Evolutionary conservation across 2,113 vertebrate species (phyloP), one percentile per base, ranked within the genome.

Genomic region (Leptobrachium ailaonicum): DNA sequence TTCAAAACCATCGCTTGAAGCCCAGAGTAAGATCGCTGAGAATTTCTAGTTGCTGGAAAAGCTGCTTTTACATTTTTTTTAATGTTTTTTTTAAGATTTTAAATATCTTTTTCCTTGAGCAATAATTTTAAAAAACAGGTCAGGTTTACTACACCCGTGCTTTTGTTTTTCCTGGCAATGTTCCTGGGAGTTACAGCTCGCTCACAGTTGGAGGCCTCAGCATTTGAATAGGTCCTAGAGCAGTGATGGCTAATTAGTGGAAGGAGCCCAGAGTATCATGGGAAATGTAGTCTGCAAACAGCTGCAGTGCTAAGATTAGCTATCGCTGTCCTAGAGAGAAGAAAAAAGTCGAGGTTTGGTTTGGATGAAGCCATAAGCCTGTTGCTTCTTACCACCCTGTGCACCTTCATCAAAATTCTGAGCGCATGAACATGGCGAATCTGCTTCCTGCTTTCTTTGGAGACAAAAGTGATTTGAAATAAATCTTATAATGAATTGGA

Each of bases 351-450:
- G 50, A 10, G 32, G 32, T 66, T 79, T 13, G 71, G 62, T 66
- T 79, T 56, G 70, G 70, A 66, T 79, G 11, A 79, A 72, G 69
- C 41, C 42, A 12, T 50, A 64, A 32, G 45, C 14, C 64, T 56
- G 60, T 67, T 68, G 56, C 71, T 80, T 45, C n/a, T 66, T 58
- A 56, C 53, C 20, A 20, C 50, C 44, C 56, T 71, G 2, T 43
- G 62, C 56, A n/a, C 62, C 50, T 74, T 73, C 63, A 80, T 80
- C 71, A 68, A 45, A 68, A 74, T 80, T 74, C 71, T n/a, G 43
- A 40, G 32, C 41, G 70, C 47, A 54, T 74, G 66, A 75, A 75
- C 75, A 4, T 81, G 42, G 64, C 50, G 79, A 80, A 58, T 80
- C 71, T 67, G 64, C 64, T 80, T 73, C 78, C 64, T 73, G 71